Conservation (phyloP, 2,113 vertebrate genomes). For the Seriola rivoliana region DNA sequence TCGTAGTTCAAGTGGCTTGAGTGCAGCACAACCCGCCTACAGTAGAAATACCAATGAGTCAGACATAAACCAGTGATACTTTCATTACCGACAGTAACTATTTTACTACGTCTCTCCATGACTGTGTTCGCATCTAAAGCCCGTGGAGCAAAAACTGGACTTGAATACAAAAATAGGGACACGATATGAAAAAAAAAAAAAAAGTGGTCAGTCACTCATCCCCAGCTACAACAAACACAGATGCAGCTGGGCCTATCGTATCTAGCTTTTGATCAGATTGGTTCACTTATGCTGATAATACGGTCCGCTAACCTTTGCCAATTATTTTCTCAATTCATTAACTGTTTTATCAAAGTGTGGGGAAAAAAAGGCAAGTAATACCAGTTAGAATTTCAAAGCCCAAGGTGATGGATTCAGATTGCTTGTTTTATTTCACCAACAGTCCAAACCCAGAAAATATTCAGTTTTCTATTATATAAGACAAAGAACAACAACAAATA, state of each 20-base stretch:
- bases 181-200: not conserved
- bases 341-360: too few species aligned
- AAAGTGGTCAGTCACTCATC: not conserved
- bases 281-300: not conserved
- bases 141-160: not conserved
- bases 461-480: too few species aligned
- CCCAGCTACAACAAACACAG: not conserved
- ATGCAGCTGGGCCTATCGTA: not conserved
- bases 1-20: slow-evolving; percentile 43
- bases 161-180: not conserved
- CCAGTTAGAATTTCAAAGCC: too few species aligned
- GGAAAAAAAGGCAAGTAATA: too few species aligned
- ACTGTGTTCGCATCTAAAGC: not conserved
- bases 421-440: too few species aligned
- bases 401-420: too few species aligned
- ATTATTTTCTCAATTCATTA: not conserved
- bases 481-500: not conserved
- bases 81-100: slow-evolving; percentile 35
- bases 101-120: slow-evolving; percentile 4
- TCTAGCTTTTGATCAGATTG: not conserved
- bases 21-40: slow-evolving; percentile 59
- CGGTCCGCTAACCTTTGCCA: not conserved
- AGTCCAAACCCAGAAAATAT: too few species aligned
- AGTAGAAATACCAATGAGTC: slow-evolving; percentile 61
- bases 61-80: slow-evolving; percentile 23